A percentile compares a stretch with the other conserved stretches of the same genome.
phyloP scores from a whole-genome alignment of 2,113 vertebrate genomes.

The Patagioenas fasciata region DNA sequence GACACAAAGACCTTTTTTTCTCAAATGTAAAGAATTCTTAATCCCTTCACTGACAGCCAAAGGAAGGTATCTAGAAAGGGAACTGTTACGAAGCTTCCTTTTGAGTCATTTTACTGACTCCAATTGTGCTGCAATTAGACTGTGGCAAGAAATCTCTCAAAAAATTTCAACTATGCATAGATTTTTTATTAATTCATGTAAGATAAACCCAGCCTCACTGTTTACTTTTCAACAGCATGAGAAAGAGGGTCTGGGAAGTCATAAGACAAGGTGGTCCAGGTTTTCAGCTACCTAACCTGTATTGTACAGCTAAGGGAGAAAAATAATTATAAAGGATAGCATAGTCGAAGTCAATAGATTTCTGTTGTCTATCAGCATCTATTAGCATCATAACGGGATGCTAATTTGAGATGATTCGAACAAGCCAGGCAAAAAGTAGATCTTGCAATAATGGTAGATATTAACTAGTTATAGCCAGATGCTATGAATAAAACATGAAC shows the following conservation, averaged over 20 bases:
- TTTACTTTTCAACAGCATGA: not conserved
- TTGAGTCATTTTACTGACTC: not conserved
- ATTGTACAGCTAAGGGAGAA: not conserved
- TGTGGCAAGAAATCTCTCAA: not conserved
- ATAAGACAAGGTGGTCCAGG: not conserved
- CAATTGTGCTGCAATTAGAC: not conserved
- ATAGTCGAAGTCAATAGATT: not conserved
- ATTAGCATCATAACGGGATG: not conserved
- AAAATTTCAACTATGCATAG: not conserved
- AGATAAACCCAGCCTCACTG: not conserved
- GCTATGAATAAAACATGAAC: not conserved
- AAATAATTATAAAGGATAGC: not conserved
- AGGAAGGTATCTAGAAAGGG: not conserved
- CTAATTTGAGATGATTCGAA: slow-evolving; percentile 29
- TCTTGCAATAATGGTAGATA: not conserved
- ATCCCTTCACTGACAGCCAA: not conserved
- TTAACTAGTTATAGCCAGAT: not conserved
- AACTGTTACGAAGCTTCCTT: not conserved
- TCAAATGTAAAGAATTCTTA: not conserved
- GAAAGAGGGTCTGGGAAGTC: not conserved
- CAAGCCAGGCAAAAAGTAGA: not conserved
- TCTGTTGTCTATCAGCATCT: not conserved
- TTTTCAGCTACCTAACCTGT: not conserved
- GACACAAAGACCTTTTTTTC: not conserved
- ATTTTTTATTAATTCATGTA: not conserved